Percentiles rank a stretch among this genome's conserved stretches.
Conservation (phyloP, 2,888 invertebrate genomes). For the Pyrrhosoma nymphula region DNA sequence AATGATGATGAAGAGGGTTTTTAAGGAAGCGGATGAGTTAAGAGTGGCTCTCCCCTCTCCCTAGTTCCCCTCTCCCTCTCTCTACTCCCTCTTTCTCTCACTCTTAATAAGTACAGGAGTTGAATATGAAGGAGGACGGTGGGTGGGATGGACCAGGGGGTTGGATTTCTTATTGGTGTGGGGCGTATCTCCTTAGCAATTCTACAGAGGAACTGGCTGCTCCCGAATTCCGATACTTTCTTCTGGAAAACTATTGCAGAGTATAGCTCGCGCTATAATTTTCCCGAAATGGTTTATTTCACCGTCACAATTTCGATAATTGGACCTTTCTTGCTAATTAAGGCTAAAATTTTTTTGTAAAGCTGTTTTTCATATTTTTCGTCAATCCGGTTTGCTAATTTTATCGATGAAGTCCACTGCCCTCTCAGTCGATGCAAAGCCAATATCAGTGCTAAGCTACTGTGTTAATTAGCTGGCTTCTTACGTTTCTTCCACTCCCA, state of each 20-base stretch:
- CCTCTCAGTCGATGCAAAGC: no score
- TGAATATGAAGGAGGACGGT: slow-evolving; percentile 26
- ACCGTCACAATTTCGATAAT: no score
- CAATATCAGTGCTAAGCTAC: no score
- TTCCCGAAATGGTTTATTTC: no score
- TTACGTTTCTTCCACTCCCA: no score
- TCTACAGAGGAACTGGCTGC: background rate
- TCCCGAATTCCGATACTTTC: slow-evolving; percentile 24
- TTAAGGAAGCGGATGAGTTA: slow-evolving; percentile 68
- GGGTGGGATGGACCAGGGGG: background rate
- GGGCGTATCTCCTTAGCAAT: slow-evolving; percentile 2
- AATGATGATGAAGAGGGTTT: slow-evolving; percentile 63
- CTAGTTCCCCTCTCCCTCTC: slow-evolving; percentile 71
- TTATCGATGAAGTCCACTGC: no score
- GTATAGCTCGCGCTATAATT: background rate
- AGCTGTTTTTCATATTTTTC: no score
- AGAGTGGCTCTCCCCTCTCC: slow-evolving; percentile 71
- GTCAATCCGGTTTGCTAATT: no score
- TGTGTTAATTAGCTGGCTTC: no score
- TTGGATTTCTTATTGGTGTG: slow-evolving; percentile 1
- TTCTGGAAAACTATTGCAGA: background rate
- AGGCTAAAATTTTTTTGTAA: no score
- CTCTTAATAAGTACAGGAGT: slow-evolving; percentile 39
- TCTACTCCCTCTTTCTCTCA: slow-evolving; percentile 71
- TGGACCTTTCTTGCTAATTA: no score